These are phyloP conservation scores for Zaprionus capensis DNA, from an alignment of 1,140 invertebrate species.

Conservation along the genomic window DNA sequence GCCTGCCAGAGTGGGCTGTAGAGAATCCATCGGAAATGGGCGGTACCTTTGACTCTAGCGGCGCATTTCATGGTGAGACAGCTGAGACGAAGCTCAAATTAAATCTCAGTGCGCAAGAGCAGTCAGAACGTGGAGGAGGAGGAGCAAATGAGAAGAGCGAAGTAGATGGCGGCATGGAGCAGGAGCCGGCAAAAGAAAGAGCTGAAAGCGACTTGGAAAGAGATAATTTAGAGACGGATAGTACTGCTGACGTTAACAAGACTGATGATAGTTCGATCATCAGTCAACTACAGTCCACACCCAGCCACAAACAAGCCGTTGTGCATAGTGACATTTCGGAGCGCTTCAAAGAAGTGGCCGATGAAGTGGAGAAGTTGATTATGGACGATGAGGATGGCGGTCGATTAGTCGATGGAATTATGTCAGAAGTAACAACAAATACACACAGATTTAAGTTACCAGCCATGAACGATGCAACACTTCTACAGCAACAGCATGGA, in stretches of 20 bases:
- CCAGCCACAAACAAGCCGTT: constrained; percentile 1
- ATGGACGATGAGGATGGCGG: constrained; percentile 87
- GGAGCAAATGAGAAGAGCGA: neutral
- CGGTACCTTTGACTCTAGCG: constrained; percentile 93
- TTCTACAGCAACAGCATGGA: neutral
- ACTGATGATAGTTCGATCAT: neutral
- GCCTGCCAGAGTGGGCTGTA: constrained; percentile 91
- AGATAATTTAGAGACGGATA: neutral
- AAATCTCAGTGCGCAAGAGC: neutral
- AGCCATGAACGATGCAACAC: neutral
- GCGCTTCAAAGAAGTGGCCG: constrained; percentile 89
- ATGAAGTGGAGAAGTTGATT: constrained; percentile 90
- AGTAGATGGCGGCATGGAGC: neutral
- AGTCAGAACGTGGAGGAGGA: neutral
- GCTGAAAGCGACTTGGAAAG: neutral
- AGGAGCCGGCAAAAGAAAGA: neutral
- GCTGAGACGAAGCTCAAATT: constrained; percentile 67
- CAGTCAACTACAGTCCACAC: constrained; percentile 1
- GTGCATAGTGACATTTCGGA: constrained; percentile 84
- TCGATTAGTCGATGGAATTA: neutral
- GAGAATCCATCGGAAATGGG: constrained; percentile 91
- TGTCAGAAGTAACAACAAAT: neutral
- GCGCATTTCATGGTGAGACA: constrained; percentile 90
- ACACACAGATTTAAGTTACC: constrained; percentile 2
- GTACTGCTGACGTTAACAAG: neutral